Conservation (phyloP, 2,888 invertebrate species). For the Lysandra bellargus region DNA sequence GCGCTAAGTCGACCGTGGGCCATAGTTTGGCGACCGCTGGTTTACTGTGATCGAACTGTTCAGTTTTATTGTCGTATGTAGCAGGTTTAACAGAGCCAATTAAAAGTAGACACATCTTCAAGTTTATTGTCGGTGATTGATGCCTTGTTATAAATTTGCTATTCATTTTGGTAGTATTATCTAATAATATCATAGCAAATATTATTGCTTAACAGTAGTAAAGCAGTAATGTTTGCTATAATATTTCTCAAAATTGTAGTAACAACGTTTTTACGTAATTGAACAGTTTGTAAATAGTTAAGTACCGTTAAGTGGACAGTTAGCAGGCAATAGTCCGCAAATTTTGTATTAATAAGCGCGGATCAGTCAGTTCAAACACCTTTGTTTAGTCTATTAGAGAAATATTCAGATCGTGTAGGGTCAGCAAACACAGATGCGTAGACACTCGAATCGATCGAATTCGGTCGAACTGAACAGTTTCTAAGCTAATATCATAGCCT, state of each 20-base stretch:
- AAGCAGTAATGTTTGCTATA: no score
- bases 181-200: neutral
- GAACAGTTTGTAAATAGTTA: neutral
- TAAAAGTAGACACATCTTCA: neutral
- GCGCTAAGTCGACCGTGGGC: no score
- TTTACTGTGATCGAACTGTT: neutral
- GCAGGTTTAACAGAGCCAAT: neutral
- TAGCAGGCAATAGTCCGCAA: slow-evolving; percentile 3
- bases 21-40: no score
- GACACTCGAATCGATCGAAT: neutral
- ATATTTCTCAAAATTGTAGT: no score
- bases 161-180: no score
- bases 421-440: slow-evolving; percentile 6
- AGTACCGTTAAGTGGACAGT: neutral
- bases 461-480: no score
- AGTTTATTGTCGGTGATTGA: neutral
- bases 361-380: slow-evolving; percentile 20
- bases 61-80: neutral
- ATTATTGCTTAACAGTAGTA: neutral
- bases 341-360: slow-evolving; percentile 9
- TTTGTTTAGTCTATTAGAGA: slow-evolving; percentile 20
- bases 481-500: no score
- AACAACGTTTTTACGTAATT: neutral
- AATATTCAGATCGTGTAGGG: slow-evolving; percentile 19
- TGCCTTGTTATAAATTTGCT: neutral